Conservation (phyloP, 92 coral and sea anemone species). For the Zoanthus sociatus region DNA sequence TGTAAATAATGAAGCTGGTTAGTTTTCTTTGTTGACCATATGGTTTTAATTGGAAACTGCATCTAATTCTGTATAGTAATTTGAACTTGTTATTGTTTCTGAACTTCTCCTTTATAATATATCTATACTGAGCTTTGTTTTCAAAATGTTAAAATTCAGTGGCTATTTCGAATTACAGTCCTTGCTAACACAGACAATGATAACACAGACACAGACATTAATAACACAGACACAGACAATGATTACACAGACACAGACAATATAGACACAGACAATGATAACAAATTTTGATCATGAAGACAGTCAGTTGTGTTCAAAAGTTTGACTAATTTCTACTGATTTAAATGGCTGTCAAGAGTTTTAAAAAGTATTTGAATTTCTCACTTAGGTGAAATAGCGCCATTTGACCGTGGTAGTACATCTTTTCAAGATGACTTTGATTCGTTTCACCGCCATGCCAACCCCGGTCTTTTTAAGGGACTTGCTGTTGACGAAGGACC, state of each 20-base stretch:
- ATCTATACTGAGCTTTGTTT: no score
- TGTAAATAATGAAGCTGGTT: neutral
- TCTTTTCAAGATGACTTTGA: conserved; percentile 9
- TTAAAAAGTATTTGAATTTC: neutral
- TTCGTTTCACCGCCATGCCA: conserved; percentile 32
- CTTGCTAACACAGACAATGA: no score
- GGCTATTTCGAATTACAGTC: no score
- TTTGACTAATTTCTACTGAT: neutral
- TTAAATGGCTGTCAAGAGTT: neutral
- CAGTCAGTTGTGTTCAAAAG: neutral
- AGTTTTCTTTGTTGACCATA: neutral
- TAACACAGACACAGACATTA: no score
- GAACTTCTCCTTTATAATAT: no score
- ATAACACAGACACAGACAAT: no score
- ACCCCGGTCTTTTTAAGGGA: conserved; percentile 28
- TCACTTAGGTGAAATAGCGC: neutral
- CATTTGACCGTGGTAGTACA: conserved; percentile 7
- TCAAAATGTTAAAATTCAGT: no score
- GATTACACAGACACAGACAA: no score
- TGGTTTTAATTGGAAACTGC: neutral
- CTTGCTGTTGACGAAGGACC: conserved; percentile 42
- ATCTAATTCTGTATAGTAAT: no score
- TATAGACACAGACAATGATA: no score
- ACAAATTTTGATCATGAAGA: neutral
- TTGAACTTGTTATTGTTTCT: no score